Conservation (phyloP, 2,888 invertebrate genomes). For the Smittia aterrima region DNA sequence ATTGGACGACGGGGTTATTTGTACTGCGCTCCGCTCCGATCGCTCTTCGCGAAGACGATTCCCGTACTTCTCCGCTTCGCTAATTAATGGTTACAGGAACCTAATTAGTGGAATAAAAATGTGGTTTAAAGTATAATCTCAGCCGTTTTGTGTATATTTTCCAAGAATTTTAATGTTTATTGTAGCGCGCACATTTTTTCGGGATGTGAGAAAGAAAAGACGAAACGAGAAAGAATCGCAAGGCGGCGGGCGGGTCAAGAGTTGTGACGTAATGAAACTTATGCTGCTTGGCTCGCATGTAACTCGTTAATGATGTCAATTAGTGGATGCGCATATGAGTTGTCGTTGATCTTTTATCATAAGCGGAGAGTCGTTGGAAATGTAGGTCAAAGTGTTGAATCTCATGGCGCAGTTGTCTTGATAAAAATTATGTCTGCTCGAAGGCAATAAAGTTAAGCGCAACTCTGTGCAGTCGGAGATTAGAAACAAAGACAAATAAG, state of each 20-base stretch:
- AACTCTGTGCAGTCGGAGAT: not conserved
- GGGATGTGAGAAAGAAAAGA: not conserved
- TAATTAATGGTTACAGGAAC: conserved; percentile 41
- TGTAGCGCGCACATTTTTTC: conserved; percentile 22
- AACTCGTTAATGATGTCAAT: conserved; percentile 4
- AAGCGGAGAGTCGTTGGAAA: not conserved
- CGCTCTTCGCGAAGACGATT: conserved; percentile 10
- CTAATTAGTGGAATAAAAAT: conserved; percentile 40
- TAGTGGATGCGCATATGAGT: not conserved
- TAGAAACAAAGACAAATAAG: conserved; percentile 27
- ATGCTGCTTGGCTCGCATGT: not conserved
- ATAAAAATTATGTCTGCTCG: conserved; percentile 33
- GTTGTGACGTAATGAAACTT: not conserved
- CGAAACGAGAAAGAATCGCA: not conserved
- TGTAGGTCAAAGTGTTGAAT: conserved; percentile 12
- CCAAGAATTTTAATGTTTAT: conserved; percentile 41
- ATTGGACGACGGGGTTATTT: conserved; percentile 36
- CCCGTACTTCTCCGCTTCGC: conserved; percentile 21
- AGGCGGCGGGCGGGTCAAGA: not conserved
- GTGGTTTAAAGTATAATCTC: conserved; percentile 40
- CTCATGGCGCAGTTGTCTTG: not conserved
- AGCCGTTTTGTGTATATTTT: conserved; percentile 38
- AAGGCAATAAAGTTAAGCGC: conserved; percentile 15
- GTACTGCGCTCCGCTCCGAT: conserved; percentile 24
- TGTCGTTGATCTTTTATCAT: not conserved